These are phyloP conservation scores for Dynastes hyllus DNA, from an alignment of 2,888 invertebrate genomes.

Conservation along the genomic window DNA sequence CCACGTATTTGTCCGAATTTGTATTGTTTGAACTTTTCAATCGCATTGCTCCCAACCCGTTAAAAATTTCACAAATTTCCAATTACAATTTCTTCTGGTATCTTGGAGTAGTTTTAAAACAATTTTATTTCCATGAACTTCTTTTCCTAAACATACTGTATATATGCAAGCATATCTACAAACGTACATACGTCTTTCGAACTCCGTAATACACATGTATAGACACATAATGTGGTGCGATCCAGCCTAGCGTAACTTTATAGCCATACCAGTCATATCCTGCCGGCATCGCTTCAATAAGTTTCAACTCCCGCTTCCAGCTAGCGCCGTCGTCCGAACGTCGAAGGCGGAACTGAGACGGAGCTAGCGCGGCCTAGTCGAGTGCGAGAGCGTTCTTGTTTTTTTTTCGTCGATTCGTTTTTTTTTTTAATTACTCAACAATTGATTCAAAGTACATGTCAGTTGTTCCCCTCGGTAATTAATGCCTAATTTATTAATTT, in stretches of 20 bases:
- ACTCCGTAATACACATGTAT: constrained; percentile 23
- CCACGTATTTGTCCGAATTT: too few relatives aligned
- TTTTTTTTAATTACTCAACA: constrained; percentile 68
- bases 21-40: too few relatives aligned
- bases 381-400: constrained; percentile 30
- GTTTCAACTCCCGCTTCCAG: constrained; percentile 60
- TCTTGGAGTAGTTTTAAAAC: too few relatives aligned
- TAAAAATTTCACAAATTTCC: too few relatives aligned
- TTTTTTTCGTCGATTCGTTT: constrained; percentile 45
- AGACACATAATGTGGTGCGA: constrained; percentile 31
- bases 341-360: constrained; percentile 50
- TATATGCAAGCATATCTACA: background rate
- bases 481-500: constrained; percentile 73
- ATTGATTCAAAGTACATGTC: constrained; percentile 71
- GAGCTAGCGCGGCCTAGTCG: constrained; percentile 57
- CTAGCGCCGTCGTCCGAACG: constrained; percentile 45
- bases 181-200: background rate
- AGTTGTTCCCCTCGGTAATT: constrained; percentile 70
- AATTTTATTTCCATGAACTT: background rate
- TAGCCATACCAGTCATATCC: constrained; percentile 65
- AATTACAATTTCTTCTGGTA: too few relatives aligned
- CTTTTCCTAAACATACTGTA: background rate
- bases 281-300: constrained; percentile 66
- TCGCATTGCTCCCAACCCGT: too few relatives aligned
- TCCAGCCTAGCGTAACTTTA: constrained; percentile 56